These are phyloP conservation scores for Pholis gunnellus DNA, from an alignment of 2,113 vertebrate species.

Conservation along the genomic window DNA sequence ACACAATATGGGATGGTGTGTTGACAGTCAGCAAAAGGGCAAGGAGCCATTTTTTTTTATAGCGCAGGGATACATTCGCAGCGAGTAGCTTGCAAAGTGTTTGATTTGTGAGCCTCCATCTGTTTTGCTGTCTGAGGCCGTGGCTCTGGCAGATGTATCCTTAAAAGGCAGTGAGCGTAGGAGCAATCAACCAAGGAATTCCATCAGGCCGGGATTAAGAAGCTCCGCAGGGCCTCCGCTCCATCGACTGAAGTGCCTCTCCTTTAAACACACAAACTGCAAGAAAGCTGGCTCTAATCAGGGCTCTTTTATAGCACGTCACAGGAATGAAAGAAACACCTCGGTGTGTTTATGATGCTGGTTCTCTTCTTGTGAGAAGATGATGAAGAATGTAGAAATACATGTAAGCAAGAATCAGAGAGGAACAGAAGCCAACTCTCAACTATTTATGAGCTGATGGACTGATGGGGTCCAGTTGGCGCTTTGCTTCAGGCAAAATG, in stretches of 20 bases:
- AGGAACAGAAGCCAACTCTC: conserved; percentile 42
- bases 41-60: conserved; percentile 54
- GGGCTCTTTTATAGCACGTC: background rate
- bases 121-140: conserved; percentile 70
- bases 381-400: conserved; percentile 24
- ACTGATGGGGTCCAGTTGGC: conserved; percentile 52
- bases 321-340: background rate
- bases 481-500: conserved; percentile 43
- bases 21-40: conserved; percentile 70
- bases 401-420: conserved; percentile 33
- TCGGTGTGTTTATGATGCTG: background rate
- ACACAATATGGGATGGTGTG: conserved; percentile 56
- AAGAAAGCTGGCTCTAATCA: conserved; percentile 18
- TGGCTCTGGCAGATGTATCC: conserved; percentile 80
- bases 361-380: conserved; percentile 12
- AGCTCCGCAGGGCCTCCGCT: conserved; percentile 59
- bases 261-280: conserved; percentile 49
- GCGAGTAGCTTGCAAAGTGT: conserved; percentile 65
- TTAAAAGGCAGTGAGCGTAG: conserved; percentile 86
- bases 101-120: conserved; percentile 82
- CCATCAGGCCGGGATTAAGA: conserved; percentile 78
- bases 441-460: conserved; percentile 57
- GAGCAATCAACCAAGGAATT: conserved; percentile 83
- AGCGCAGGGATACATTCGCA: conserved; percentile 62
- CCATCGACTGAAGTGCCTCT: conserved; percentile 51